These are phyloP conservation scores for Punctoribates punctum DNA, from an alignment of 2,888 invertebrate species.

Conservation along the genomic window DNA sequence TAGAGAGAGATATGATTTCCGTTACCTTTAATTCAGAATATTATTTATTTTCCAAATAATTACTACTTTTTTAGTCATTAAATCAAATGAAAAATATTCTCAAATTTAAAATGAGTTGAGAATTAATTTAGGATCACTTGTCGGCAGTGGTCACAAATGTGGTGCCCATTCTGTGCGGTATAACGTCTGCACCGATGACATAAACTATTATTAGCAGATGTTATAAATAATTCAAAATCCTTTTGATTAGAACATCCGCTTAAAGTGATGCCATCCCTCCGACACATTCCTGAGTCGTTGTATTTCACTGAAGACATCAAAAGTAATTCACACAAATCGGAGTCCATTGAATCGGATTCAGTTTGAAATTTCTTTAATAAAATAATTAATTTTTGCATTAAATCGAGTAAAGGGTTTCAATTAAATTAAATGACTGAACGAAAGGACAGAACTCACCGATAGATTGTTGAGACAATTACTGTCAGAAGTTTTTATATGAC, in stretches of 20 bases:
- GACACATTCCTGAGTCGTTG: neutral
- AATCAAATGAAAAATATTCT: neutral
- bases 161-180: neutral
- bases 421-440: neutral
- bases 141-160: neutral
- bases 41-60: too few species aligned
- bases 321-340: conserved; percentile 35
- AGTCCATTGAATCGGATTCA: conserved; percentile 14
- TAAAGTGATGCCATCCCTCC: conserved; percentile 19
- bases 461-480: conserved; percentile 11
- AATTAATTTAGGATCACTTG: neutral
- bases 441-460: neutral
- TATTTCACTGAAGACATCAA: neutral
- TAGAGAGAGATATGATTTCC: too few species aligned
- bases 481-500: conserved; percentile 11
- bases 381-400: neutral
- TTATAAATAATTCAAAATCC: conserved; percentile 17
- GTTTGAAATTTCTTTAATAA: conserved; percentile 23
- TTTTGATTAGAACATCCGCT: conserved; percentile 25
- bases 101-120: neutral
- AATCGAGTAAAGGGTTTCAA: too few species aligned
- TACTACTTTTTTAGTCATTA: too few species aligned
- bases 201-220: conserved; percentile 3
- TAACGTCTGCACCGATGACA: conserved; percentile 24
- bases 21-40: too few species aligned